Conservation (phyloP, 2,888 invertebrate species). For the Ischnus inquisitorius region DNA sequence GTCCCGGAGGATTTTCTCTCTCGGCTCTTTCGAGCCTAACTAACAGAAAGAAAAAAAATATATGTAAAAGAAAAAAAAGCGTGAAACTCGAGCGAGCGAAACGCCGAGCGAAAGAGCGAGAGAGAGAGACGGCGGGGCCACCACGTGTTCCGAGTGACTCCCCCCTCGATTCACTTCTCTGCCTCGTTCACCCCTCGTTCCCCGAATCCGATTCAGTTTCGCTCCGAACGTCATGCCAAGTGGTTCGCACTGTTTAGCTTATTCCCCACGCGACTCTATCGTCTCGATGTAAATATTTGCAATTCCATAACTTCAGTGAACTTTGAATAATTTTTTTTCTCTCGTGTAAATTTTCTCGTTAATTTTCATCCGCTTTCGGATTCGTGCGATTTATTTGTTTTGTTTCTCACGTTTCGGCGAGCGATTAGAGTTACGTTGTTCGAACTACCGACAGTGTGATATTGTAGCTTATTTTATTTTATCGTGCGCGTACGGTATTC, state of each 20-base stretch:
- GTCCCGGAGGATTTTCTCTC: slow-evolving; percentile 39
- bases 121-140: slow-evolving; percentile 38
- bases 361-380: not conserved
- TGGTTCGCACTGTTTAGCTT: slow-evolving; percentile 49
- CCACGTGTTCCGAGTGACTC: slow-evolving; percentile 70
- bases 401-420: not conserved
- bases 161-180: slow-evolving; percentile 60
- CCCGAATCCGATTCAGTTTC: slow-evolving; percentile 71
- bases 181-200: slow-evolving; percentile 60
- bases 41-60: slow-evolving; percentile 34
- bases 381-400: not conserved
- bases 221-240: slow-evolving; percentile 65
- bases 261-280: not conserved
- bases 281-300: not conserved
- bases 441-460: not conserved
- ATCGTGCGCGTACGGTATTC: slow-evolving; percentile 13
- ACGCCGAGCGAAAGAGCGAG: slow-evolving; percentile 10
- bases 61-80: slow-evolving; percentile 27
- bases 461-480: slow-evolving; percentile 2
- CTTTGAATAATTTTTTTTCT: not conserved
- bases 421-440: not conserved
- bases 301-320: not conserved
- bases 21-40: slow-evolving; percentile 11
- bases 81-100: slow-evolving; percentile 6
- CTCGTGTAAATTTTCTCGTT: not conserved